Conservation (phyloP, 2,797 vertebrate species). For the Periophthalmus magnuspinnatus region DNA sequence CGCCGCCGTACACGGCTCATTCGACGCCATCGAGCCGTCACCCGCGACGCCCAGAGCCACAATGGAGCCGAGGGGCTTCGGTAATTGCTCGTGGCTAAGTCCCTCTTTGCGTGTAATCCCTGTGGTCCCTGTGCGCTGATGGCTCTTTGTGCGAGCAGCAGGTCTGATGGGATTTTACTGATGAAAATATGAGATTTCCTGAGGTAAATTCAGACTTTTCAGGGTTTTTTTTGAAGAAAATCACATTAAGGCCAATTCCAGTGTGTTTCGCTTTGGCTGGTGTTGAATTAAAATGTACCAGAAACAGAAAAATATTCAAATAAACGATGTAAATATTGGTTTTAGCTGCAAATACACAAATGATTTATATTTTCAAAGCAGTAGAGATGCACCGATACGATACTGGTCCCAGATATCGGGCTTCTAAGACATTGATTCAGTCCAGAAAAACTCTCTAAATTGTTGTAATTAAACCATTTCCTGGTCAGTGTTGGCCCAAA, state of each 20-base stretch:
- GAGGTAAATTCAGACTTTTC: not conserved
- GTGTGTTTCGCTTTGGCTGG: too few relatives aligned
- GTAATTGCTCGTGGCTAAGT: slow-evolving; percentile 41
- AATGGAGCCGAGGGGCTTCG: slow-evolving; percentile 13
- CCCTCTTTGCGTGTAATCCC: slow-evolving; percentile 39
- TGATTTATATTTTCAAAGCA: too few relatives aligned
- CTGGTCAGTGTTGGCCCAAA: too few relatives aligned
- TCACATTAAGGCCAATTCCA: not conserved
- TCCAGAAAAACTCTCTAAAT: too few relatives aligned
- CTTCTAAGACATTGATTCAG: too few relatives aligned
- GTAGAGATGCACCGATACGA: too few relatives aligned
- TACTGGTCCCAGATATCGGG: too few relatives aligned
- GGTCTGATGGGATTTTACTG: not conserved
- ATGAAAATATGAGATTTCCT: not conserved
- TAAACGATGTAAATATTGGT: too few relatives aligned
- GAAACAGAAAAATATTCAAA: not conserved
- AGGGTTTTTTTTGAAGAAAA: not conserved
- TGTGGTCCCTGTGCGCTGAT: slow-evolving; percentile 25
- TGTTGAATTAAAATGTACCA: not conserved
- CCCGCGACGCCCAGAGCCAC: slow-evolving; percentile 8
- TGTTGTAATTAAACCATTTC: too few relatives aligned
- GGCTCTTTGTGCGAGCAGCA: not conserved
- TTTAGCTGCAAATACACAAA: too few relatives aligned
- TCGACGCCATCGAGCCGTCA: slow-evolving; percentile 26
- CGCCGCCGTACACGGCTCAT: slow-evolving; percentile 22